phyloP scores from a whole-genome alignment of 2,113 vertebrate species.

The Neolamprologus tretocephalus region DNA sequence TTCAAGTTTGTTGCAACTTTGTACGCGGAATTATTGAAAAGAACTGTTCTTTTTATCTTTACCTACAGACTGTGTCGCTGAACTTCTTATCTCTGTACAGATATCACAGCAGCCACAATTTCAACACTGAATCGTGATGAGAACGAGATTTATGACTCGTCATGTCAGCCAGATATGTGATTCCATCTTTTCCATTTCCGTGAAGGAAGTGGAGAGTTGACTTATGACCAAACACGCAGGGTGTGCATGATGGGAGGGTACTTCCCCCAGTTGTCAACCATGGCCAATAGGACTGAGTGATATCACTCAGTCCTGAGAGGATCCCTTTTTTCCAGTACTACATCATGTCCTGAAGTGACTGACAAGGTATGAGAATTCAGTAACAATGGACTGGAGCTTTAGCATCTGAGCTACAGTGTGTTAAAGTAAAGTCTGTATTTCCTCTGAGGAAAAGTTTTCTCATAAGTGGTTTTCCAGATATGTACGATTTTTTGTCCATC shows the following conservation, averaged over 20 bases:
- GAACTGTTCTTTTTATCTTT: not conserved
- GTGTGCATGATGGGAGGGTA: not conserved
- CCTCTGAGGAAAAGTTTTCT: not conserved
- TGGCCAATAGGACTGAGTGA: not conserved
- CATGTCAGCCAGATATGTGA: conserved; percentile 16
- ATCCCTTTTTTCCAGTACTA: conserved; percentile 9
- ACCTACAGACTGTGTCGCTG: not conserved
- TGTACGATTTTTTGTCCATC: not conserved
- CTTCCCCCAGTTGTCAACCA: not conserved
- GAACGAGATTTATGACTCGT: conserved; percentile 15
- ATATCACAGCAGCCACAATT: not conserved
- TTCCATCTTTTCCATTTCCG: conserved; percentile 59
- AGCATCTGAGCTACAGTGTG: not conserved
- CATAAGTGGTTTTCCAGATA: not conserved
- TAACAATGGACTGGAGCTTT: not conserved
- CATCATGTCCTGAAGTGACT: not conserved
- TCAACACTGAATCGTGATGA: not conserved
- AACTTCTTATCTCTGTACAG: not conserved
- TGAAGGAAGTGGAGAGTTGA: conserved; percentile 49
- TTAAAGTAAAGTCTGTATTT: not conserved
- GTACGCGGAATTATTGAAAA: not conserved
- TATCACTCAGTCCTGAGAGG: not conserved
- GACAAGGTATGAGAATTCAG: not conserved
- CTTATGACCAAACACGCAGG: conserved; percentile 27
- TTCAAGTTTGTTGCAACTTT: not conserved